These are phyloP conservation scores for Threskiornis aethiopicus DNA, from an alignment of 2,797 vertebrate species.

Conservation along the genomic window DNA sequence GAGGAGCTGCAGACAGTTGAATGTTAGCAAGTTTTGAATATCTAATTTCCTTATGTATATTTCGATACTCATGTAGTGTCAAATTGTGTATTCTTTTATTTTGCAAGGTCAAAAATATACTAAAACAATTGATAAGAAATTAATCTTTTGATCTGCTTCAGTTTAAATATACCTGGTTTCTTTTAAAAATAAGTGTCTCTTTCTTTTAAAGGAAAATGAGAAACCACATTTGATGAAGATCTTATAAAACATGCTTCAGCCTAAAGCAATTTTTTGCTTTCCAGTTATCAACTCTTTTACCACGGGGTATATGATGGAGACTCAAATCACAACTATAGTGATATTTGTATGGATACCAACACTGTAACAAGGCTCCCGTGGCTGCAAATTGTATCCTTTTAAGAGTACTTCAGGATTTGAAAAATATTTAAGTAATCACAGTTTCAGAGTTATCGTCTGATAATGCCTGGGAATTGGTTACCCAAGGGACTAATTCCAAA, in stretches of 20 bases:
- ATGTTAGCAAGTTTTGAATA: not conserved
- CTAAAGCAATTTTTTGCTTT: not conserved
- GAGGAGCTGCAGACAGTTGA: not conserved
- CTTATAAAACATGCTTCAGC: not conserved
- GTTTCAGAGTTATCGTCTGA: conserved; percentile 67
- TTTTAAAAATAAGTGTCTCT: not conserved
- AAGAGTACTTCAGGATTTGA: conserved; percentile 50
- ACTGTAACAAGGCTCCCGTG: conserved; percentile 17
- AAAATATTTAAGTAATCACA: conserved; percentile 63
- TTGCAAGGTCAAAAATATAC: not conserved
- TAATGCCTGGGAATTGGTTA: conserved; percentile 61
- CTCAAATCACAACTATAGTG: not conserved
- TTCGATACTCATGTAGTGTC: not conserved
- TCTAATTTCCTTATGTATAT: not conserved
- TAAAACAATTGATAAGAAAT: not conserved
- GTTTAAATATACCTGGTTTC: not conserved
- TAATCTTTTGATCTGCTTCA: not conserved
- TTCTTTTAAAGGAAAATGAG: not conserved
- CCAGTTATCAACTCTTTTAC: not conserved
- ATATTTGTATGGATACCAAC: conserved; percentile 30
- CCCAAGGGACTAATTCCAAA: conserved; percentile 69
- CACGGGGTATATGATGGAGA: not conserved
- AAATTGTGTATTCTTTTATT: not conserved
- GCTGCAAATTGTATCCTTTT: conserved; percentile 54
- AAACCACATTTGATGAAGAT: not conserved